Base-by-base conservation (phyloP, 2,888 invertebrate species). In the Melinaea menophilus region DNA sequence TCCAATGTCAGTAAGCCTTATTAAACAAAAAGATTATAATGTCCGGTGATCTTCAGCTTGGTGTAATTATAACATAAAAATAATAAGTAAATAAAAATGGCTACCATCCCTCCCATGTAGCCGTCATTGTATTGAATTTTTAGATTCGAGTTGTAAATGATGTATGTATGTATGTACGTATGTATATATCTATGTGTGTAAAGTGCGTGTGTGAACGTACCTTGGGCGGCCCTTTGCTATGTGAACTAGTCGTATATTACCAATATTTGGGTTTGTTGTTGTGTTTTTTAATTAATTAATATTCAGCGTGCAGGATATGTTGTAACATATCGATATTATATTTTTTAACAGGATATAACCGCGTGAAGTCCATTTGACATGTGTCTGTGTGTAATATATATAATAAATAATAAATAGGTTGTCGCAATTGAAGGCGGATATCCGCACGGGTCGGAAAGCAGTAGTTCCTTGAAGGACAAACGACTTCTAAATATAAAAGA, bases 381-480 rank as follows among this genome's bases (percentile, higher is more conserved):
- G 35, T 54, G 35, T 62, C 41, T 51, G 5, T 51, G 37, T 22
- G 31, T 55, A 59, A 31, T 56, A 33, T 55, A 61, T 31, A 31
- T 51, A 31, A 9, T 37, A 37, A 37, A 37, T 41, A 41, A 41
- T 41, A 9, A 22, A 22, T 51, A 31, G 51, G 9, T 51, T 31
- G 51, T 51, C 31, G 51, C 59, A 54, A 56, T 54, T 55, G 55
- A 46, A 63, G 33, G 56, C 64, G 64, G 64, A 65, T 59, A 62
- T 65, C 64, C 64, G 62, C 61, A 55, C 48, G 41, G 47, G 56
- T 59, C 63, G 56, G 61, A 57, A 48, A 64, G 57, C 45, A 34
- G 37, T 34, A 34, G 37, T 64, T 61, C 61, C 58, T 64, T 7
- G 46, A 58, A 60, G 58, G 55, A 48, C 35, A 41, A 41, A 41